These are phyloP conservation scores for Heteropelma amictum DNA, from an alignment of 2,888 invertebrate genomes.

Conservation along the genomic window DNA sequence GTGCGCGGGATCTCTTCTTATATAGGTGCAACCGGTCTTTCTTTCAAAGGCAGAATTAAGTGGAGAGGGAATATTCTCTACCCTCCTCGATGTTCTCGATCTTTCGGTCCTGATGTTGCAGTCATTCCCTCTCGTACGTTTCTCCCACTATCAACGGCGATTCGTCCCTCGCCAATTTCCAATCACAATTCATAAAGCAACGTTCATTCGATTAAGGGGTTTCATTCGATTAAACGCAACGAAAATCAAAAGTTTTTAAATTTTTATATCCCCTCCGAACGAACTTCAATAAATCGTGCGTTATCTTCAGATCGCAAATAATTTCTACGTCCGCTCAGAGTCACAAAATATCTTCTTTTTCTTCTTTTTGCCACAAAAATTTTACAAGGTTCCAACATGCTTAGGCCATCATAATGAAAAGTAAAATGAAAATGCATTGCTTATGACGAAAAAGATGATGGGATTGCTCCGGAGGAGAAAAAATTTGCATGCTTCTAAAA, in stretches of 20 bases:
- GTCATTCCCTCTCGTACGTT: background rate
- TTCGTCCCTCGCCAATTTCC: slow-evolving; percentile 41
- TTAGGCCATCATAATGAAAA: too few species aligned
- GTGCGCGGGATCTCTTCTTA: slow-evolving; percentile 49
- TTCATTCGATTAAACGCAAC: background rate
- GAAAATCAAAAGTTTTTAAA: slow-evolving; percentile 4
- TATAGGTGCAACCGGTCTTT: slow-evolving; percentile 52
- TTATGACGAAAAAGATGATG: too few species aligned
- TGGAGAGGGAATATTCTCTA: slow-evolving; percentile 33
- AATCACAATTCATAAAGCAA: slow-evolving; percentile 29
- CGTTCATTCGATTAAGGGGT: slow-evolving; percentile 34
- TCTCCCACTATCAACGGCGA: slow-evolving; percentile 9
- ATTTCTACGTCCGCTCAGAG: too few species aligned
- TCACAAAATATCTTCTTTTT: too few species aligned
- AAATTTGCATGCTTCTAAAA: too few species aligned
- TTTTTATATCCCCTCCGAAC: background rate
- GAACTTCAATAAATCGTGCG: too few species aligned
- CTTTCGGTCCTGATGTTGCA: background rate
- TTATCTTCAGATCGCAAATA: too few species aligned
- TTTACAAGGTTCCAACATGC: too few species aligned
- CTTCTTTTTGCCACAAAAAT: too few species aligned
- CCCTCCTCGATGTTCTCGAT: background rate
- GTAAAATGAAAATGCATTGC: too few species aligned
- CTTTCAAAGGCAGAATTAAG: slow-evolving; percentile 7
- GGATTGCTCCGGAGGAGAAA: too few species aligned